Base-by-base conservation (phyloP, 92 coral and sea anemone genomes). In the Zoanthus sociatus region DNA sequence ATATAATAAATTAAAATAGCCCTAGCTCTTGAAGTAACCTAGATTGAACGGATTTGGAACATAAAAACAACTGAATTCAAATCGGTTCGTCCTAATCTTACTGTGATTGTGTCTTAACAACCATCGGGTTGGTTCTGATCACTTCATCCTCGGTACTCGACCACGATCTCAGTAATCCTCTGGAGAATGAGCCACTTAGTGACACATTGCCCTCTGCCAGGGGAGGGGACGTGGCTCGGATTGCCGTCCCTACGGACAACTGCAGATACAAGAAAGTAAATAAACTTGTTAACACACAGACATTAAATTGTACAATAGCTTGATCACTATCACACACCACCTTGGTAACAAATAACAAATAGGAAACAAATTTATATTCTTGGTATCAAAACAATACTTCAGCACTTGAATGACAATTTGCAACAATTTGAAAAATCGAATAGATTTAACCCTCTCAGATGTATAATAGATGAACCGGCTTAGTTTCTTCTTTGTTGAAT, bases 91-190 rank as follows among this genome's bases (percentile, higher is more conserved):
- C 42, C 42, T 1, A 50, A 50, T 79, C 97, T 90, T 89, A 97
- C 99, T 92, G 92, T 53, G 91, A 87, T 90, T 95, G 98, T 15
- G 98, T 95, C 51, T 88, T 90, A 14, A 96, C 84, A 18, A 97
- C 96, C 21, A 92, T 83, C 6, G 99, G 99, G 82, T 94, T 97
- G 64, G 89, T 94, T 53, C 96, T 94, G 60, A 95, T 94, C 37
- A 93, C 56, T 63, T 95, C 98, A 79, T 97, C 99, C 45, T 97
- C 99, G 20, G 96, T 95, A 71, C 92, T 92, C 0, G 99, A 97
- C 84, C 91, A 97, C 0, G 99, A 90, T 32, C 99, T 90, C 33
- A 97, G 83, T 84, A 97, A 73, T 53, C 93, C 99, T 67, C 96
- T 93, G 17, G 99, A 87, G 77, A 93, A 93, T 44, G 99, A 93